Evolutionary conservation across 2,888 invertebrate species (phyloP).

Genomic region (Amblyteles armatorius): DNA sequence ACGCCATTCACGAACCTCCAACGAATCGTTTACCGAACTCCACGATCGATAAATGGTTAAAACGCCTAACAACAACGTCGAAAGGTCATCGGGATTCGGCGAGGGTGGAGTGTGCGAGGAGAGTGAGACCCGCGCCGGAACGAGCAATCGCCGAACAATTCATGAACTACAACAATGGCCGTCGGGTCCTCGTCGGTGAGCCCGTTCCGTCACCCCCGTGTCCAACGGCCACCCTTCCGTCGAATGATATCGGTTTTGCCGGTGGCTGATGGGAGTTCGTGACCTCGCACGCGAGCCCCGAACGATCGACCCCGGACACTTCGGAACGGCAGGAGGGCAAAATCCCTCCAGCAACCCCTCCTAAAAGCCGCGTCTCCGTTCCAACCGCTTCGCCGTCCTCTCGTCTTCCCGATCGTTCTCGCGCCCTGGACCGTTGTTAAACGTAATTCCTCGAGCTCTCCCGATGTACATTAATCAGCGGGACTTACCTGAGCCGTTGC

Average conservation of each 20-base stretch:
- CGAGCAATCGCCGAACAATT: conserved; percentile 53
- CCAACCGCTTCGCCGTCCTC: background rate
- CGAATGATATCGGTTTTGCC: conserved; percentile 54
- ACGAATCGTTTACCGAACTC: conserved; percentile 46
- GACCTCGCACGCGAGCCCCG: conserved; percentile 56
- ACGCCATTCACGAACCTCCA: conserved; percentile 10
- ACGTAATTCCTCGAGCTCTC: conserved; percentile 61
- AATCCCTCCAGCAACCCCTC: conserved; percentile 26
- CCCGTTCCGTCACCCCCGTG: background rate
- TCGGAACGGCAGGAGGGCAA: conserved; percentile 48
- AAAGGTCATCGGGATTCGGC: background rate
- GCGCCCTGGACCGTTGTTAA: conserved; percentile 41
- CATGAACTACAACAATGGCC: background rate
- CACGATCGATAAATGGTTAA: conserved; percentile 44
- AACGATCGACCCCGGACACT: conserved; percentile 57
- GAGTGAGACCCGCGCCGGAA: background rate
- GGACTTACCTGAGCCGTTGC: conserved; percentile 57
- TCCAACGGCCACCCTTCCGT: conserved; percentile 13
- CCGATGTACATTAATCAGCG: conserved; percentile 63
- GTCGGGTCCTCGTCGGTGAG: background rate
- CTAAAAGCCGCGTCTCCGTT: background rate
- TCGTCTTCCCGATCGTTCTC: conserved; percentile 40
- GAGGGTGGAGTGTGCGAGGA: background rate
- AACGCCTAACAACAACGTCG: conserved; percentile 36
- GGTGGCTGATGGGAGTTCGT: conserved; percentile 53